Percentiles rank a stretch among this genome's conserved stretches.
These are phyloP conservation scores for Nephrotoma guestfalica DNA, from an alignment of 2,888 invertebrate genomes.

Conservation along the genomic window DNA sequence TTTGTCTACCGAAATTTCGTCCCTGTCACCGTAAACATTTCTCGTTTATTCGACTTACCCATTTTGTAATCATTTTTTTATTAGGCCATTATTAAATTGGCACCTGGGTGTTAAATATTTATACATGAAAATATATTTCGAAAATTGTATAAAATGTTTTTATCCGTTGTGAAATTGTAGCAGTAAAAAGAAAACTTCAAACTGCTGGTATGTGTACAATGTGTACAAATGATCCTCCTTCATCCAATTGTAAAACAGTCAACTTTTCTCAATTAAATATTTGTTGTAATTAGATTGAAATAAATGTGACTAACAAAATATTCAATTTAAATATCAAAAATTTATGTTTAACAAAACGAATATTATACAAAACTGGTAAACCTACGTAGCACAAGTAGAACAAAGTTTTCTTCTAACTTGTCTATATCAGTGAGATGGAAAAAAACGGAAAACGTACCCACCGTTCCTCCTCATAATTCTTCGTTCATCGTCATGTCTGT, in stretches of 20 bases:
- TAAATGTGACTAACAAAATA: not conserved
- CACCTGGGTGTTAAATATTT: not conserved
- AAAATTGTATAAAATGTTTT: not conserved
- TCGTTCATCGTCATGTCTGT: not conserved
- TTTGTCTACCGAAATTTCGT: too few species aligned
- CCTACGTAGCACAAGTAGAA: not conserved
- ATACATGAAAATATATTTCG: not conserved
- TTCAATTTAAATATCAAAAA: not conserved
- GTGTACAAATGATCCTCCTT: not conserved
- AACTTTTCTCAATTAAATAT: not conserved
- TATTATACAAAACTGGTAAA: too few species aligned
- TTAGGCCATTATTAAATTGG: not conserved
- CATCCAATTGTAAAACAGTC: not conserved
- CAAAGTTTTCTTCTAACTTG: not conserved
- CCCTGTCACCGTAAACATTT: too few species aligned
- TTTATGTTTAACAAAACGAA: not conserved
- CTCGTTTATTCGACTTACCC: not conserved
- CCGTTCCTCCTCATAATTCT: not conserved
- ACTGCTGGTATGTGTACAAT: not conserved
- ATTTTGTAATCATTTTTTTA: not conserved
- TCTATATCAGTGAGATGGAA: not conserved
- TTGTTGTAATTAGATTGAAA: too few species aligned
- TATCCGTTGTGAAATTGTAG: not conserved
- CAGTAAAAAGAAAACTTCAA: not conserved
- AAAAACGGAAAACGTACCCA: not conserved